Base-by-base conservation (phyloP, 2,888 invertebrate genomes). In the Ommatoiulus sabulosus region DNA sequence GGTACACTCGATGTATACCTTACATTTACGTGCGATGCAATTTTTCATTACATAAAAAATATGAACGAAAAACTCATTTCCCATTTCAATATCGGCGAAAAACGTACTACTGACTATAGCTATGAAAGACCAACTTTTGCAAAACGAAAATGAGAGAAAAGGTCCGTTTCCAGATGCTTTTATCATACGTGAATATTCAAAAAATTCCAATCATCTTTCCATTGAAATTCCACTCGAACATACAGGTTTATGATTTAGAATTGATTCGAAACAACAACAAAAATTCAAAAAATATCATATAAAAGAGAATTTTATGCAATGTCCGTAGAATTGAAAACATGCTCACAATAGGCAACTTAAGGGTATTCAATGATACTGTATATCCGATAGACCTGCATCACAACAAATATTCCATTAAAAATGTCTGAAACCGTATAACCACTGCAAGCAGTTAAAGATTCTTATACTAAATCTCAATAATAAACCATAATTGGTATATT, bases 221-320 rank as follows among this genome's bases (percentile, higher is more conserved):
- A 72, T 20, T 72, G 72, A 72, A 72, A 72, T 72, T 72, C 72
- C 24, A 24, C 72, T 72, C 72, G 24, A 72, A 20, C 72, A 72
- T 24, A 20, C 10, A 7, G 20, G 72, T 20, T 2, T 24, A 24
- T 72, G 72, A 72, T 72, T 72, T 7, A 72, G 20, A 72, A 72
- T 10, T 72, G 6, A 24, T 72, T 72, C 20, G 24, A 24, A 72
- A 72, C 35, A 35, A 35, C 35, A 35, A 72, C 7, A 17, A 52
- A 72, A 72, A 72, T 72, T 24, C 72, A 72, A 20, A 72, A n/a
- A 72, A 72, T 24, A 72, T 24, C 72, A 24, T 10, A 10, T 15
- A 24, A n/a, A 72, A 72, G 35, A 35, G 35, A 35, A 20, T 72
- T 24, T 72, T 72, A 24, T 72, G 24, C 20, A 24, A 20, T 72